phyloP scores from a whole-genome alignment of 2,113 vertebrate genomes.

The Siniperca knerii region DNA sequence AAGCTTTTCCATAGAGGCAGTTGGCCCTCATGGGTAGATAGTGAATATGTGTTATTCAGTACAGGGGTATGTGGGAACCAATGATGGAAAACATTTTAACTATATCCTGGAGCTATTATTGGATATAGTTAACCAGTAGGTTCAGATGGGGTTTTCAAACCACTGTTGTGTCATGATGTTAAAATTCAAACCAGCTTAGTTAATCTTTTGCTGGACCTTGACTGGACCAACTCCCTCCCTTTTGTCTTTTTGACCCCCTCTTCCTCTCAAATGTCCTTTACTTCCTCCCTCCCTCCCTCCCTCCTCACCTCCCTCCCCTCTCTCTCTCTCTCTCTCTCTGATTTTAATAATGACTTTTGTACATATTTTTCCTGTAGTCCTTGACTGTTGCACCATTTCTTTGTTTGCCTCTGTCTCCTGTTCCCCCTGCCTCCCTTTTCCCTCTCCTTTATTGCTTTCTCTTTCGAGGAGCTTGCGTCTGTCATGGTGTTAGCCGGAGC shows the following conservation, averaged over 20 bases:
- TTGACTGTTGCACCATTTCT: neutral
- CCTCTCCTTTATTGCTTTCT: constrained; percentile 34
- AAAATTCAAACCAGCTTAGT: constrained; percentile 47
- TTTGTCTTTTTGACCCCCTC: constrained; percentile 17
- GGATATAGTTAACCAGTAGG: constrained; percentile 21
- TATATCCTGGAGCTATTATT: constrained; percentile 26
- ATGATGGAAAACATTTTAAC: constrained; percentile 33
- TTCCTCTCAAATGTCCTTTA: constrained; percentile 33
- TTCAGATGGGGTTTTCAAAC: neutral
- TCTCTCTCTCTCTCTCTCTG: neutral
- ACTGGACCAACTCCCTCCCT: constrained; percentile 16
- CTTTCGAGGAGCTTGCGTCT: constrained; percentile 45
- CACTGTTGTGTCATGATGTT: constrained; percentile 6
- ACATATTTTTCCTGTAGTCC: neutral
- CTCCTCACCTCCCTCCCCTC: neutral
- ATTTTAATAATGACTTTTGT: constrained; percentile 5
- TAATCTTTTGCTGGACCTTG: constrained; percentile 51
- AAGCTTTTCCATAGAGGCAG: neutral
- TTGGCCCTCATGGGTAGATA: neutral
- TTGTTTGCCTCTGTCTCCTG: constrained; percentile 33
- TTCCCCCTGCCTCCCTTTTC: constrained; percentile 5
- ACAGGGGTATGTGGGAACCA: constrained; percentile 1
- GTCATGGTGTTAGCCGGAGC: constrained; percentile 10
- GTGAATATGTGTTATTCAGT: constrained; percentile 31
- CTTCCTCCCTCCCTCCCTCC: neutral